A percentile compares a stretch with the other conserved stretches of the same genome.
Conservation (phyloP, 2,888 invertebrate species). For the Rapana venosa region DNA sequence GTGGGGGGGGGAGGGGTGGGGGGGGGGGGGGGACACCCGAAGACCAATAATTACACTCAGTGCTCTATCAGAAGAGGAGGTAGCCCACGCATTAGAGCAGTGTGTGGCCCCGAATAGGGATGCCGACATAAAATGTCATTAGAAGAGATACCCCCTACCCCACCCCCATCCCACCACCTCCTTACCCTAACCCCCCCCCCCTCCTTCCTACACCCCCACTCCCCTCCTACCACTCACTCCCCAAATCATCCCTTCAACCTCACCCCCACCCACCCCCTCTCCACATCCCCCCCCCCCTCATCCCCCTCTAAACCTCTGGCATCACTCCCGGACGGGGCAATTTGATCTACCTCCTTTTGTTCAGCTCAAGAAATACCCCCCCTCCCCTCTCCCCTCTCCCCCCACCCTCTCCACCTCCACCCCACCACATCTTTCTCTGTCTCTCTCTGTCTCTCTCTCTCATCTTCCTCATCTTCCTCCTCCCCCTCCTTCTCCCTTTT, state of each 20-base stretch:
- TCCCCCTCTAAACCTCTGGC: not conserved
- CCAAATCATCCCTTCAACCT: not conserved
- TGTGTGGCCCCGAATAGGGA: conserved; percentile 46
- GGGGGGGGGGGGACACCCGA: not conserved
- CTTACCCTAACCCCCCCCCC: not conserved
- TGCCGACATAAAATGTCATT: conserved; percentile 49
- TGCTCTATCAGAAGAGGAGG: conserved; percentile 6
- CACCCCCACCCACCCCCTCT: not conserved
- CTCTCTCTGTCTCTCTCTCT: not conserved
- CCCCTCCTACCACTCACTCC: not conserved
- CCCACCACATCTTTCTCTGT: too few relatives aligned
- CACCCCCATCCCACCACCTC: not conserved
- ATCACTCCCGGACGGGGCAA: conserved; percentile 22
- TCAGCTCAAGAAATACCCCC: not conserved
- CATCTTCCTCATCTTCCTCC: not conserved
- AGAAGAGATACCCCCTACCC: conserved; percentile 34
- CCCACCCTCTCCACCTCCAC: not conserved
- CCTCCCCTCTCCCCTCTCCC: not conserved
- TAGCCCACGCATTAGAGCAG: conserved; percentile 16
- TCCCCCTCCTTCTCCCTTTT: too few relatives aligned
- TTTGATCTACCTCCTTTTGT: conserved; percentile 36
- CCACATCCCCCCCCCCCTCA: not conserved
- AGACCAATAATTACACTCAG: conserved; percentile 47
- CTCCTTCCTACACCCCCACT: not conserved
- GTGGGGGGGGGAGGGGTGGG: too few relatives aligned